Evolutionary conservation across 2,797 vertebrate species (phyloP), one percentile per base, ranked within the genome.

Genomic region (Coranthus polyacanthus): DNA sequence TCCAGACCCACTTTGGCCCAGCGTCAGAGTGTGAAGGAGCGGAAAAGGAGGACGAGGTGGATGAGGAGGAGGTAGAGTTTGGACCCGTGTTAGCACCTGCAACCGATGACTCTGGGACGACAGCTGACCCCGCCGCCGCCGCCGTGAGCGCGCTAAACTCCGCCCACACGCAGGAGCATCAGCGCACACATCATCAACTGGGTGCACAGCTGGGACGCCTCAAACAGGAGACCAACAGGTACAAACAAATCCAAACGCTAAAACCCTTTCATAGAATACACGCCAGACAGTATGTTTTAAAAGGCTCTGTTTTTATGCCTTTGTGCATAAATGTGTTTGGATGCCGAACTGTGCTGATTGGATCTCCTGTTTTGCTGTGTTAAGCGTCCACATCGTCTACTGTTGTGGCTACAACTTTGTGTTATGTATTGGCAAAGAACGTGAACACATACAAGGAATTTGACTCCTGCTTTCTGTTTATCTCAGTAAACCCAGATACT

Each of bases 221-320:
- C 43, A 95, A 95, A 80, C 94, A 95, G 21, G 94, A 96, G 83
- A 96, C 94, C 1, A 93, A 88, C 89, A 95, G 97, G 98, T 98
- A 42, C 11, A 15, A 1, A 24, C 1, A 29, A 4, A 22, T 16
- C 26, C 37, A 51, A 20, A 56, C 15, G 9, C 34, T 36, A 36
- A 36, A 36, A 36, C 12, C 9, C 9, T 36, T 1, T 36, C n/a
- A n/a, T n/a, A n/a, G n/a, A n/a, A n/a, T n/a, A n/a, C n/a, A n/a
- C n/a, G n/a, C n/a, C n/a, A n/a, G n/a, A n/a, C n/a, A n/a, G n/a
- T n/a, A n/a, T n/a, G n/a, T n/a, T n/a, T n/a, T n/a, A n/a, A n/a
- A n/a, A n/a, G n/a, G n/a, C n/a, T n/a, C n/a, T n/a, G n/a, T n/a
- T n/a, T n/a, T n/a, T n/a, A n/a, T n/a, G n/a, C n/a, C n/a, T n/a